Base-by-base conservation (phyloP, 2,797 vertebrate species). In the Crax fasciolata region DNA sequence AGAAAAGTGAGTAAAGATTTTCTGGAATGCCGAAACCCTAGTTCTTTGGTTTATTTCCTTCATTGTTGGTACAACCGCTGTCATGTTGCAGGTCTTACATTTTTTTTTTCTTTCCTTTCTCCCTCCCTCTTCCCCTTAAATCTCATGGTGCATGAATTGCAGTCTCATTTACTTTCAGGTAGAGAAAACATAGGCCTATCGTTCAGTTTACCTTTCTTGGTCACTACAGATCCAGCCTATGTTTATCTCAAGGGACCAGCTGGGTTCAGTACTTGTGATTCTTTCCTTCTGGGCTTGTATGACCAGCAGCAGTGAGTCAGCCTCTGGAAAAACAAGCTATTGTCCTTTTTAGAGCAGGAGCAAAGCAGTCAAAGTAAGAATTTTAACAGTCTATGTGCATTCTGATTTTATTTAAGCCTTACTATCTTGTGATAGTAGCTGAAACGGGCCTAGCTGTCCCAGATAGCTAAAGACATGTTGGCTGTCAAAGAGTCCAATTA, bases 1-100 rank as follows among this genome's bases (percentile, higher is more conserved):
- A 99, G 94, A 98, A 98, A 97, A 92, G 99, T 99, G 97, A 99
- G 99, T 98, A 96, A 95, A 94, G 74, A 73, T 46, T 94, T 94
- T 94, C 70, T 61, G 82, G 23, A 92, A 92, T 96, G 61, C 81
- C 62, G n/a, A 91, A 66, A 70, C 91, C 16, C 38, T 89, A 61
- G 72, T 66, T 92, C 43, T 92, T 81, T 91, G 68, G 20, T 49
- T 90, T 75, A 46, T 48, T 84, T 83, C 79, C 25, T 11, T 76
- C 25, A 82, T 54, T 48, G 8, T 68, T 68, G 11, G 3, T 70
- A 1, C 62, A 89, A 70, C 24, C 83, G 14, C n/a, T 93, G 24
- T 87, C 3, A 2, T 78, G 35, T 66, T 84, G 24, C 75, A 93
- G 68, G 79, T 44, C 7, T 32, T 87, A 1, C 16, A 39, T 54